Conservation (phyloP, 2,888 invertebrate species). For the Drosophila koepferae region DNA sequence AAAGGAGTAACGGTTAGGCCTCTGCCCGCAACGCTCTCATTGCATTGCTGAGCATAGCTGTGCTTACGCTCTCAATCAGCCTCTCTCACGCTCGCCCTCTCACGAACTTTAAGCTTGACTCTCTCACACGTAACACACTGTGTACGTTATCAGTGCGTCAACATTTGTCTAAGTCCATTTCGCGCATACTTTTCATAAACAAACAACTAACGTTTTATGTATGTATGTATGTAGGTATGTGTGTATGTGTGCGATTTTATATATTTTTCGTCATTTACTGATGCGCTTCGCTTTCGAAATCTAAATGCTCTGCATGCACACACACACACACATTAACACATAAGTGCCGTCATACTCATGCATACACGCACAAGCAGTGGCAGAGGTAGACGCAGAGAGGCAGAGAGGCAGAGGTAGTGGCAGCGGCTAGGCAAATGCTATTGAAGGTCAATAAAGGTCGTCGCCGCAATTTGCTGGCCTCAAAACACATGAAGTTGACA, state of each 20-base stretch:
- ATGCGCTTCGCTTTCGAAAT: constrained; percentile 46
- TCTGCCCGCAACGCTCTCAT: constrained; percentile 7
- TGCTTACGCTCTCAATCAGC: constrained; percentile 6
- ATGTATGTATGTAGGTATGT: not conserved
- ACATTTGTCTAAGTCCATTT: constrained; percentile 49
- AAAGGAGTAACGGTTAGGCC: not conserved
- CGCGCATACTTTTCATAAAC: constrained; percentile 75
- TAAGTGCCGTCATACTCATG: constrained; percentile 11
- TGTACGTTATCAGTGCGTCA: constrained; percentile 66
- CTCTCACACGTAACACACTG: constrained; percentile 55
- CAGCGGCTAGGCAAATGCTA: constrained; percentile 61
- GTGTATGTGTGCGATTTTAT: not conserved
- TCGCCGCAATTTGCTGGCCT: constrained; percentile 47
- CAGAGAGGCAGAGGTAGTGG: constrained; percentile 34
- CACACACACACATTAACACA: constrained; percentile 22
- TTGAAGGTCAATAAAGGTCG: constrained; percentile 80
- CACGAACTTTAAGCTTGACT: constrained; percentile 34
- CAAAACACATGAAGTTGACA: constrained; percentile 40
- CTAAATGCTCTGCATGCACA: constrained; percentile 55
- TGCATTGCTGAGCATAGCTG: constrained; percentile 9
- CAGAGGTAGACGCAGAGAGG: constrained; percentile 22
- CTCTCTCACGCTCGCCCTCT: constrained; percentile 10
- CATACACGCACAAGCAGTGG: constrained; percentile 28
- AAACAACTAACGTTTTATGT: constrained; percentile 58
- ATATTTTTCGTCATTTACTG: constrained; percentile 20